Conservation (phyloP, 2,797 vertebrate genomes). For the Epinephelus coioides region DNA sequence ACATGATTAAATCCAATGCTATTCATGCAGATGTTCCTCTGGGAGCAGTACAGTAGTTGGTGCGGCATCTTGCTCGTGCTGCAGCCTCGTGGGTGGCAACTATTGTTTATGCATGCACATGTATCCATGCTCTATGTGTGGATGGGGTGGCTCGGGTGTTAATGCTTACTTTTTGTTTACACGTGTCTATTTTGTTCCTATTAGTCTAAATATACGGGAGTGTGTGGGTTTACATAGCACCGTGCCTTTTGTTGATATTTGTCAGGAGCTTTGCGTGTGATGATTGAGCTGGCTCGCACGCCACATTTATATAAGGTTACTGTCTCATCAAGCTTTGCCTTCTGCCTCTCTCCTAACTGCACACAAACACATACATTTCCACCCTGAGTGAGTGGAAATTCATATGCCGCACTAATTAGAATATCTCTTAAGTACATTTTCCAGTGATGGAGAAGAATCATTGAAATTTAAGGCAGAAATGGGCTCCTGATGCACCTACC, state of each 20-base stretch:
- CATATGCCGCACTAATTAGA: conserved; percentile 59
- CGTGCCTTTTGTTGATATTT: conserved; percentile 31
- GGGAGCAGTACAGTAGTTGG: conserved; percentile 10
- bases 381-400: conserved; percentile 51
- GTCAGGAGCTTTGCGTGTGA: conserved; percentile 40
- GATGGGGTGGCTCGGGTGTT: neutral
- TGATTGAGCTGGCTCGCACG: conserved; percentile 32
- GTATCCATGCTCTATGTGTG: conserved; percentile 18
- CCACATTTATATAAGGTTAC: conserved; percentile 35
- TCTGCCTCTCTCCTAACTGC: conserved; percentile 29
- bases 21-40: conserved; percentile 40
- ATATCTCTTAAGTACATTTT: conserved; percentile 61
- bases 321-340: conserved; percentile 33
- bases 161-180: conserved; percentile 10
- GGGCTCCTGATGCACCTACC: conserved; percentile 66
- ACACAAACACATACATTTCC: conserved; percentile 39
- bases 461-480: conserved; percentile 77
- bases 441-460: conserved; percentile 66
- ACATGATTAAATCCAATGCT: conserved; percentile 30
- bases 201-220: conserved; percentile 11
- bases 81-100: conserved; percentile 41
- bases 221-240: conserved; percentile 39
- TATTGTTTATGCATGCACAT: conserved; percentile 36
- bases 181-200: neutral
- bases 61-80: conserved; percentile 16